These are phyloP conservation scores for Heliconius aoede DNA, from an alignment of 2,888 invertebrate species.

Conservation along the genomic window DNA sequence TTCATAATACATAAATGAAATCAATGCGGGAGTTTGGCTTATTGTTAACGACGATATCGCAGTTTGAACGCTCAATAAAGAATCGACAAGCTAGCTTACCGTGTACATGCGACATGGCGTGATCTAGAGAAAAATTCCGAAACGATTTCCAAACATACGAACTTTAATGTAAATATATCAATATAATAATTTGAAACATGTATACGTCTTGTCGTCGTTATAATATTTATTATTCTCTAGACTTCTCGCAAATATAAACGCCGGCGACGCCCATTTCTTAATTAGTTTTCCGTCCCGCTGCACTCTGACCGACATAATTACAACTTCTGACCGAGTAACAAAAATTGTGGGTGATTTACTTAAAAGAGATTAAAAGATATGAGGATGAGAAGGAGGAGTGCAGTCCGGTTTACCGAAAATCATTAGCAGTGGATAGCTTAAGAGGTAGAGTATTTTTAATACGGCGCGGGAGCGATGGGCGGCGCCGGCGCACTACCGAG, in stretches of 20 bases:
- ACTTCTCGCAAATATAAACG: not conserved
- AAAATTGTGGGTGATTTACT: constrained; percentile 80
- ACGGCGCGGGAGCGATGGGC: constrained; percentile 82
- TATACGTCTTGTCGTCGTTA: constrained; percentile 54
- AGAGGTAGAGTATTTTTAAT: constrained; percentile 81
- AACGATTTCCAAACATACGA: constrained; percentile 72
- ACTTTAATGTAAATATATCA: constrained; percentile 74
- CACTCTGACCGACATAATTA: constrained; percentile 84
- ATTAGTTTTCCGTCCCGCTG: constrained; percentile 81
- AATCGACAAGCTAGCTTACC: constrained; percentile 72
- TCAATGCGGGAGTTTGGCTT: constrained; percentile 62
- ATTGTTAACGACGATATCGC: constrained; percentile 66
- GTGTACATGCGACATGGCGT: constrained; percentile 82
- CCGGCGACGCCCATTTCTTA: constrained; percentile 75
- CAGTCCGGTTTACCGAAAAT: constrained; percentile 82
- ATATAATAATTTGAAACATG: constrained; percentile 70
- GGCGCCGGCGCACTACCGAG: constrained; percentile 81
- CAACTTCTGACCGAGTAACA: constrained; percentile 78
- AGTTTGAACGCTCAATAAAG: constrained; percentile 72
- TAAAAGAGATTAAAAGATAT: constrained; percentile 77
- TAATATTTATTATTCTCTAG: too few relatives aligned
- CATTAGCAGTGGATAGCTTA: constrained; percentile 80
- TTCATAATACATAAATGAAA: constrained; percentile 55
- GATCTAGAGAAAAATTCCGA: constrained; percentile 79
- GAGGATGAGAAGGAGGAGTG: constrained; percentile 72